A percentile compares a stretch with the other conserved stretches of the same genome.
Evolutionary conservation across 2,888 invertebrate genomes (phyloP).

Genomic region (Philereme vetulata): DNA sequence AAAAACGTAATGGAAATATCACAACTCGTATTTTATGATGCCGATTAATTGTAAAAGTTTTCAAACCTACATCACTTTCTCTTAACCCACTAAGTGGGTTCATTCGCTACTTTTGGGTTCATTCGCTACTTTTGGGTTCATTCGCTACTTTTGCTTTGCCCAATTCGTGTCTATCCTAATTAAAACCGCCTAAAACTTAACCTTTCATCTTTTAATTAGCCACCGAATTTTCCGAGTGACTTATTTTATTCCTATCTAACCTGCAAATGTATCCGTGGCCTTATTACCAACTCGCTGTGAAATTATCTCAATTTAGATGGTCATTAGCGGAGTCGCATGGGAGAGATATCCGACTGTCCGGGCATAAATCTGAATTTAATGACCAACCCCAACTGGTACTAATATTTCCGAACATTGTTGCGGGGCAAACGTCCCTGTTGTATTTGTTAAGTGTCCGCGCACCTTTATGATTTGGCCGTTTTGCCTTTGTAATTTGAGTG

Average conservation of each 20-base stretch:
- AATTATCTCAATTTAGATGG: constrained; percentile 84
- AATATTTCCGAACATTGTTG: constrained; percentile 76
- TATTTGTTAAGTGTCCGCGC: constrained; percentile 44
- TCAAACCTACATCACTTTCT: background rate
- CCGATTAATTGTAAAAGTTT: background rate
- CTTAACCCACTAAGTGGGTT: background rate
- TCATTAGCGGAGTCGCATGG: constrained; percentile 82
- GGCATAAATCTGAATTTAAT: constrained; percentile 83
- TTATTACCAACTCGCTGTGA: constrained; percentile 71
- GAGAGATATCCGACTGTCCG: constrained; percentile 78
- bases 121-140: too few relatives aligned
- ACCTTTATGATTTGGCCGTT: constrained; percentile 40
- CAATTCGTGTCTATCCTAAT: constrained; percentile 8
- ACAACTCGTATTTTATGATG: too few relatives aligned
- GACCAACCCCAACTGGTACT: constrained; percentile 65
- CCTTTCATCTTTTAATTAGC: constrained; percentile 33
- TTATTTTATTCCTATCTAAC: constrained; percentile 41
- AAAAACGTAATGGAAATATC: too few relatives aligned
- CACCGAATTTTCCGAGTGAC: constrained; percentile 36
- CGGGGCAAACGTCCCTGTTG: constrained; percentile 47
- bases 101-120: constrained; percentile 6
- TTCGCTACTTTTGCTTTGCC: constrained; percentile 6
- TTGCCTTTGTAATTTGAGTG: constrained; percentile 28
- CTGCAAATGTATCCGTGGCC: constrained; percentile 42
- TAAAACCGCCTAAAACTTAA: constrained; percentile 23